Base-by-base conservation (phyloP, 2,888 invertebrate genomes). In the Hyposoter didymator region DNA sequence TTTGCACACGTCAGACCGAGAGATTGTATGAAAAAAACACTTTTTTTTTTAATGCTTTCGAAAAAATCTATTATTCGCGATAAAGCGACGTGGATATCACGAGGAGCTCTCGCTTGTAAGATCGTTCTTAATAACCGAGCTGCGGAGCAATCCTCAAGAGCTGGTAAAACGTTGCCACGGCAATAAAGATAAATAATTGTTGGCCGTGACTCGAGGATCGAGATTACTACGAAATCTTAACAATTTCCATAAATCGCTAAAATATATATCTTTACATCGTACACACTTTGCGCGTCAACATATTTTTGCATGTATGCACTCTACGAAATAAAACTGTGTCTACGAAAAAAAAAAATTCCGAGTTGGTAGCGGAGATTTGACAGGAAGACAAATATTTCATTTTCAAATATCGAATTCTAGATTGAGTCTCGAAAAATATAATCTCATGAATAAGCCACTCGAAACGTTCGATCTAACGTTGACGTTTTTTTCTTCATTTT, bases 121-220 rank as follows among this genome's bases (percentile, higher is more conserved):
- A 82, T 84, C 47, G 62, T 84, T 70, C 49, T 84, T 76, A 80
- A 84, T 84, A 74, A 80, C 10, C 62, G 59, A 45, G 73, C n/a
- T n/a, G 39, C 52, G 73, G 52, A 80, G 80, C 80, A 73, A 73
- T 73, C 47, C 64, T 39, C 76, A 70, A 47, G 70, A 72, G 79
- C 43, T 28, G 35, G 2, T 72, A 67, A n/a, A n/a, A 73, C 59
- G 47, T 49, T 49, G 43, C 22, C 43, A 14, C 43, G 76, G 84
- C 64, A 81, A 84, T 84, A 79, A 84, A 81, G 74, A 79, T 84
- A 84, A 84, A 84, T 84, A 72, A 84, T 84, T 70, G 69, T 39
- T 64, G 67, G 64, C 75, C 70, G 52, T 76, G 75, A 80, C 49
- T 72, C 73, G 78, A 55, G 69, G 78, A 59, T 69, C 72, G 49